Evolutionary conservation across 2,888 invertebrate species (phyloP), one percentile per base, ranked within the genome.

Genomic region (Blastobasis adustella): DNA sequence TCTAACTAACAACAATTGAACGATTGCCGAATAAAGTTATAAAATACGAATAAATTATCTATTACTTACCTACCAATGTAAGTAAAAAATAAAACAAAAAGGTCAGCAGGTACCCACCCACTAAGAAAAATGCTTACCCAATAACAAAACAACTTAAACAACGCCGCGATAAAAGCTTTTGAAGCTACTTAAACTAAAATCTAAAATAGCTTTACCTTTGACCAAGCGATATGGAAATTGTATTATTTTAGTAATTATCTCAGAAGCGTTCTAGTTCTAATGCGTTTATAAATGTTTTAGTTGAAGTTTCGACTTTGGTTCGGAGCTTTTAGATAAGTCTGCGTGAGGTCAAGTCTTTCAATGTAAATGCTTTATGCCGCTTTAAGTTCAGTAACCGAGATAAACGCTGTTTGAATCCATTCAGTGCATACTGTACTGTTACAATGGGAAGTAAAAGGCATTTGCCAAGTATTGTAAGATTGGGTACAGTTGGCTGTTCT

Each of bases 371-470:
- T 8, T 9, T 41, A 9, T 41, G 41, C 23, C 23, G 41, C 7
- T 41, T 41, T 41, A 41, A 41, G 41, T 41, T 7, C 41, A 8
- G 7, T 41, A 9, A 8, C 9, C 7, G 41, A 41, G 41, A 8
- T 7, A 41, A 41, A 41, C 41, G 41, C 41, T 7, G 9, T 41
- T 41, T 7, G 41, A 41, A 9, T 45, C 6, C 10, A 10, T n/a
- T n/a, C 49, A 52, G 52, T 49, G 44, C 52, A 42, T 39, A 49
- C 51, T 49, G 23, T 23, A 23, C 23, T 23, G 23, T 45, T 10
- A 46, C 36, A 36, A 40, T 40, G 49, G 54, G 49, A 46, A 51
- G 51, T 46, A 51, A 51, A 46, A 23, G 23, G 23, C 23, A 23
- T 23, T 23, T 23, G 23, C 23, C 23, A 23, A 23, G 23, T 23